Percentiles rank a stretch among this genome's conserved stretches.
These are phyloP conservation scores for Sycobia sp. DNA, from an alignment of 1,140 invertebrate genomes.

Conservation along the genomic window DNA sequence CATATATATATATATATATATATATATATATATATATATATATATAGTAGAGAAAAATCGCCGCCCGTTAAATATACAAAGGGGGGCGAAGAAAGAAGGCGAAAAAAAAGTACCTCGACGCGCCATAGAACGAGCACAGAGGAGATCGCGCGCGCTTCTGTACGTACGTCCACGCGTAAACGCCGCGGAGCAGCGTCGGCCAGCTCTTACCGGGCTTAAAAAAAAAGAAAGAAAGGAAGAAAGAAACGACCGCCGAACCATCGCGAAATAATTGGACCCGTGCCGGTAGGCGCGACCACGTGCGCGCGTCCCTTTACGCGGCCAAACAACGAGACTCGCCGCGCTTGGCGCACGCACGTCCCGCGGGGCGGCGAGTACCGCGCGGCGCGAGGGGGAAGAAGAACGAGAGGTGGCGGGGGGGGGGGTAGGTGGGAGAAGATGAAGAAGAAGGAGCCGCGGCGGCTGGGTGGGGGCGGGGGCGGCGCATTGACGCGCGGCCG, in stretches of 20 bases:
- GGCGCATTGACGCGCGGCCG: conserved; percentile 45
- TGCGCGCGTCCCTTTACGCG: conserved; percentile 19
- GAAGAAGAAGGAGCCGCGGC: background rate
- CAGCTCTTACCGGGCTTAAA: too few relatives aligned
- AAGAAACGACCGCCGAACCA: conserved; percentile 8
- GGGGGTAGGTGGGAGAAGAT: conserved; percentile 18
- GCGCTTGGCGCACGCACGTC: background rate
- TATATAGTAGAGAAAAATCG: conserved; percentile 28
- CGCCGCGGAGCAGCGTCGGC: too few relatives aligned
- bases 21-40: too few relatives aligned
- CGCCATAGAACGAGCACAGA: too few relatives aligned
- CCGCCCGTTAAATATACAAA: too few relatives aligned
- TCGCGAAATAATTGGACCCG: conserved; percentile 21
- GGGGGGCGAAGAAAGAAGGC: background rate
- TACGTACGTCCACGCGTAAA: too few relatives aligned
- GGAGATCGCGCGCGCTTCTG: too few relatives aligned
- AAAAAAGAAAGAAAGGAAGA: conserved; percentile 28
- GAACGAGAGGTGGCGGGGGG: background rate
- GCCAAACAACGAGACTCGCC: conserved; percentile 14
- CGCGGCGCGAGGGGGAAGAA: background rate
- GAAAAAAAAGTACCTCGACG: too few relatives aligned
- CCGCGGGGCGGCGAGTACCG: too few relatives aligned
- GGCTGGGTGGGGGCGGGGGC: conserved; percentile 19
- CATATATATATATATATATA: too few relatives aligned
- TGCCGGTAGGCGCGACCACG: too few relatives aligned